phyloP scores from a whole-genome alignment of 2,797 vertebrate species.

The Lindbergichthys nudifrons region DNA sequence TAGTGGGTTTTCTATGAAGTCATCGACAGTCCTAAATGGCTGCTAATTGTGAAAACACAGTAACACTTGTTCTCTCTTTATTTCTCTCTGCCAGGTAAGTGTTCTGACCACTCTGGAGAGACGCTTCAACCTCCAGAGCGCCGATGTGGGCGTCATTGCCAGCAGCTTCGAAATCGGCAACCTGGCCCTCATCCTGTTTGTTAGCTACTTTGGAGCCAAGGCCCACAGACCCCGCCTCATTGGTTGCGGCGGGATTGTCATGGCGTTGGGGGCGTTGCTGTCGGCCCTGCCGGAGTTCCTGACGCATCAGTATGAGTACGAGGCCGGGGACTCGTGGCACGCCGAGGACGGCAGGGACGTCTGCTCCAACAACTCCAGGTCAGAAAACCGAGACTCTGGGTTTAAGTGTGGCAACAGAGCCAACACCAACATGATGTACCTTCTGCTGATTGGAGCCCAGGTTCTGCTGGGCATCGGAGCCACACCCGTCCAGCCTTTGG shows the following conservation, averaged over 20 bases:
- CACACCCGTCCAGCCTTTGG: slow-evolving; percentile 96
- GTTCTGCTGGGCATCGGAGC: slow-evolving; percentile 97
- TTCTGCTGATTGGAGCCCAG: slow-evolving; percentile 97
- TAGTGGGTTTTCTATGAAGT: not conserved
- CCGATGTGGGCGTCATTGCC: slow-evolving; percentile 96
- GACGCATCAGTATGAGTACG: slow-evolving; percentile 95
- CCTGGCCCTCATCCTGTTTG: slow-evolving; percentile 96
- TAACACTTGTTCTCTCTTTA: slow-evolving; percentile 74
- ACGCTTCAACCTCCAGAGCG: slow-evolving; percentile 97
- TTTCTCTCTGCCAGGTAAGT: slow-evolving; percentile 73
- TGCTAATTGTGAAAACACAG: slow-evolving; percentile 8
- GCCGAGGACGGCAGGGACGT: slow-evolving; percentile 91
- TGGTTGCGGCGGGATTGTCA: slow-evolving; percentile 97
- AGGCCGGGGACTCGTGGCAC: slow-evolving; percentile 90
- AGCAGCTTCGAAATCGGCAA: slow-evolving; percentile 99
- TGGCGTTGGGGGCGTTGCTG: slow-evolving; percentile 95
- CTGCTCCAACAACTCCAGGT: slow-evolving; percentile 87
- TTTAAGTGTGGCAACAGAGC: slow-evolving; percentile 90
- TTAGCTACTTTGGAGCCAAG: slow-evolving; percentile 96
- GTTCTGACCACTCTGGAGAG: slow-evolving; percentile 95
- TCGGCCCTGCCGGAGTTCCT: slow-evolving; percentile 96
- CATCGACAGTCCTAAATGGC: not conserved
- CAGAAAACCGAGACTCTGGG: slow-evolving; percentile 85
- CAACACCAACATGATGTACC: slow-evolving; percentile 99
- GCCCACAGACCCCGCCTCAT: slow-evolving; percentile 96